These are phyloP conservation scores for Spinibarbus caldwelli DNA, from an alignment of 2,797 vertebrate genomes.

Conservation along the genomic window DNA sequence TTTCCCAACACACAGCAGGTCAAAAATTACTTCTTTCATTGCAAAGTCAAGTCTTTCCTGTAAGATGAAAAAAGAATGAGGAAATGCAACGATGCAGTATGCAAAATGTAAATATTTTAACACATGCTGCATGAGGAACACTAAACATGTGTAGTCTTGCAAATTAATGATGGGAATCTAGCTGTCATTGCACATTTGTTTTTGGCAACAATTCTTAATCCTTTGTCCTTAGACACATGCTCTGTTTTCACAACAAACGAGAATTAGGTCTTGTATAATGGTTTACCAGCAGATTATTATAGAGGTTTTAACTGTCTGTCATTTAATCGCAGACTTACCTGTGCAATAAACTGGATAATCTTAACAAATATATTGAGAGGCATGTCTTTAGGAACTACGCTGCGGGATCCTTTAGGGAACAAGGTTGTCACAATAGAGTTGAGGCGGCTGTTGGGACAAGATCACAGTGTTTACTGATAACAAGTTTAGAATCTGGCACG, in stretches of 20 bases:
- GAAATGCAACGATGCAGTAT: background rate
- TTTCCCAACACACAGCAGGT: slow-evolving; percentile 82
- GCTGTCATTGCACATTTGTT: background rate
- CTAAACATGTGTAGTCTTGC: background rate
- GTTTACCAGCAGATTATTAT: background rate
- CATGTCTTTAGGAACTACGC: slow-evolving; percentile 97
- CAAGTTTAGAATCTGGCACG: slow-evolving; percentile 22
- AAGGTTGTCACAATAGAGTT: slow-evolving; percentile 95
- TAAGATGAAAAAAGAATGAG: slow-evolving; percentile 31
- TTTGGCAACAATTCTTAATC: slow-evolving; percentile 14
- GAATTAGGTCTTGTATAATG: slow-evolving; percentile 13
- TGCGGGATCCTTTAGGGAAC: slow-evolving; percentile 97
- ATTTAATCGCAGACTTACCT: slow-evolving; percentile 75
- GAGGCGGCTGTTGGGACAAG: slow-evolving; percentile 84
- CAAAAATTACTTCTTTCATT: slow-evolving; percentile 87
- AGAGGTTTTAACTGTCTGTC: background rate
- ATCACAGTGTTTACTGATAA: background rate
- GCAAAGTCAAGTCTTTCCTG: slow-evolving; percentile 86
- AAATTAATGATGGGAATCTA: background rate
- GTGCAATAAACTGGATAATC: slow-evolving; percentile 99
- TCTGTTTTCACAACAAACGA: slow-evolving; percentile 25
- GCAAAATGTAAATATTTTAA: background rate
- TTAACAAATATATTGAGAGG: slow-evolving; percentile 99
- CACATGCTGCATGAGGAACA: background rate
- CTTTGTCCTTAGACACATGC: background rate